Evolutionary conservation across 2,113 vertebrate species (phyloP).

Genomic region (Nibea coibor): DNA sequence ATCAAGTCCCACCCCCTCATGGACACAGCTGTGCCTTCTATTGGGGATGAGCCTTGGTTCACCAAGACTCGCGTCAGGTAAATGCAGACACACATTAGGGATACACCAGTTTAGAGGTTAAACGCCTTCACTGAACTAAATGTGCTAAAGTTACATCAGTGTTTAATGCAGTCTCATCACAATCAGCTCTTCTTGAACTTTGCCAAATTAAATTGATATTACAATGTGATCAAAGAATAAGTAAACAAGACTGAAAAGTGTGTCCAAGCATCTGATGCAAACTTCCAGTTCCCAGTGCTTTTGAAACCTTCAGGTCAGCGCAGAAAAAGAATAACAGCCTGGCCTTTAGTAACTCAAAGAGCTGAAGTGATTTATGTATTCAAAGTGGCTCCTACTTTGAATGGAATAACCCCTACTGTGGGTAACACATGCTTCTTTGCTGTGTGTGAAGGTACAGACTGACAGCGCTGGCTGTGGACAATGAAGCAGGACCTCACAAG

Average conservation of each 20-base stretch:
- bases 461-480: constrained; percentile 93
- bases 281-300: background rate
- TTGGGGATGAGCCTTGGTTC: constrained; percentile 96
- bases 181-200: background rate
- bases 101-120: background rate
- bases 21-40: constrained; percentile 93
- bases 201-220: background rate
- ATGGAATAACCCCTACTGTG: constrained; percentile 17
- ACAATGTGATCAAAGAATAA: background rate
- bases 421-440: constrained; percentile 43
- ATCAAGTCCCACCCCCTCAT: constrained; percentile 98
- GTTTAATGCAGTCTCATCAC: background rate
- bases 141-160: background rate
- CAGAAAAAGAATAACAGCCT: background rate
- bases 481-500: constrained; percentile 91
- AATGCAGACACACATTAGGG: background rate
- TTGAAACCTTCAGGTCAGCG: background rate
- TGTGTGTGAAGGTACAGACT: constrained; percentile 89
- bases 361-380: constrained; percentile 9
- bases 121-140: background rate
- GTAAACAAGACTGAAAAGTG: background rate
- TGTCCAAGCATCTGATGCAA: background rate
- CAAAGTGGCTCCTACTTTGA: constrained; percentile 27
- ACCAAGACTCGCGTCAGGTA: constrained; percentile 98
- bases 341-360: constrained; percentile 1